These are phyloP conservation scores for Deilephila elpenor DNA, from an alignment of 2,888 invertebrate genomes.

Conservation along the genomic window DNA sequence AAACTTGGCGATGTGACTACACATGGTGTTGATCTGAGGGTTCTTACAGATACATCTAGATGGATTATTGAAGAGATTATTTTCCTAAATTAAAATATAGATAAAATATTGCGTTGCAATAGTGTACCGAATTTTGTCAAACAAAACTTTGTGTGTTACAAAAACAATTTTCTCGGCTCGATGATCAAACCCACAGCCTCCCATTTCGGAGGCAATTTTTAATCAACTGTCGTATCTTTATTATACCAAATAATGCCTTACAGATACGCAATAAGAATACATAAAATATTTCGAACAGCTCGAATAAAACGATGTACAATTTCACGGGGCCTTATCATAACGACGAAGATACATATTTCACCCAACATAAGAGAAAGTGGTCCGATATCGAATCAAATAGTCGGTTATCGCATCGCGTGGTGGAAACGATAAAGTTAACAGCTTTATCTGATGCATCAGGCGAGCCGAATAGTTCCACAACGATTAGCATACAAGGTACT, in stretches of 20 bases:
- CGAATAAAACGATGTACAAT: slow-evolving; percentile 21
- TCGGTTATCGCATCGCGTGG: slow-evolving; percentile 35
- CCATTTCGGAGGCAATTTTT: too few species aligned
- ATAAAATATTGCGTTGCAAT: too few species aligned
- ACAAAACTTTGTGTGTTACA: too few species aligned
- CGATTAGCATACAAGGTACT: slow-evolving; percentile 20
- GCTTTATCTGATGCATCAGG: slow-evolving; percentile 33
- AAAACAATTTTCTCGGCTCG: too few species aligned
- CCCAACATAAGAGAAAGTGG: slow-evolving; percentile 32
- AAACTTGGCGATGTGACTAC: too few species aligned
- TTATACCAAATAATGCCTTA: not conserved
- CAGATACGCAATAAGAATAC: slow-evolving; percentile 1
- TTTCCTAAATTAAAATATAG: too few species aligned
- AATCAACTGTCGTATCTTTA: not conserved
- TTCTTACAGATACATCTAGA: too few species aligned
- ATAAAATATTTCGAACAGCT: slow-evolving; percentile 15
- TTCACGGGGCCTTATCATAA: slow-evolving; percentile 26
- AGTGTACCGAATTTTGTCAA: too few species aligned
- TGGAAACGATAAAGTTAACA: slow-evolving; percentile 37
- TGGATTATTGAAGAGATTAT: too few species aligned
- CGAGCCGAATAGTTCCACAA: slow-evolving; percentile 1
- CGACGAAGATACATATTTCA: slow-evolving; percentile 3
- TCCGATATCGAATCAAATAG: slow-evolving; percentile 31
- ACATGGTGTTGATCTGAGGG: too few species aligned
- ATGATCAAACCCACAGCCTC: too few species aligned